These are phyloP conservation scores for Kryphioiulus occultus DNA, from an alignment of 2,888 invertebrate genomes.

Conservation along the genomic window DNA sequence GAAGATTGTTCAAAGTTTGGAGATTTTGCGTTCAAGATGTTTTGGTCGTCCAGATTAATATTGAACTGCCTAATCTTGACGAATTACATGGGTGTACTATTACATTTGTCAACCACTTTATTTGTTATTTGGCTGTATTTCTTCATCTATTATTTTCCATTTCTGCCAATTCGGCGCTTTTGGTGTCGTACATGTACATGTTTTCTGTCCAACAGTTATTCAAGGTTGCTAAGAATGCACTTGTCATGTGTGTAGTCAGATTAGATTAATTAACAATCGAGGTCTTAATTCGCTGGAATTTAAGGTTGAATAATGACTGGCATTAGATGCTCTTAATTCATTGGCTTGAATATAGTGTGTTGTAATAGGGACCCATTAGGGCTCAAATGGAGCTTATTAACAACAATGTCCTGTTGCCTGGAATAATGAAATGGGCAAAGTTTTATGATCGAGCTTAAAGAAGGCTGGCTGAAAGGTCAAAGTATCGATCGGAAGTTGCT, in stretches of 20 bases:
- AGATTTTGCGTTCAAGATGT: too few species aligned
- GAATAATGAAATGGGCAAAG: slow-evolving; percentile 35
- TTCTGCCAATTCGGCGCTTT: not conserved
- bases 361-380: not conserved
- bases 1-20: too few species aligned
- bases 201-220: not conserved
- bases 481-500: slow-evolving; percentile 21
- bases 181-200: not conserved
- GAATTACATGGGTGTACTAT: too few species aligned
- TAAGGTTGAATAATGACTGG: not conserved
- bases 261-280: not conserved
- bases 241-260: not conserved
- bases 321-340: not conserved
- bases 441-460: slow-evolving; percentile 29
- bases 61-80: too few species aligned
- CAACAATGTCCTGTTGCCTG: slow-evolving; percentile 24
- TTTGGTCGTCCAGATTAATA: too few species aligned
- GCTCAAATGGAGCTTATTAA: slow-evolving; percentile 38
- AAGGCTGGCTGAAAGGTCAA: slow-evolving; percentile 14
- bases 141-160: not conserved
- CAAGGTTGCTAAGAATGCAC: not conserved
- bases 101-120: too few species aligned
- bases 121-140: not conserved
- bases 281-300: not conserved
- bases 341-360: slow-evolving; percentile 11